These are phyloP conservation scores for Anniella stebbinsi DNA, from an alignment of 2,797 vertebrate species.

Conservation along the genomic window DNA sequence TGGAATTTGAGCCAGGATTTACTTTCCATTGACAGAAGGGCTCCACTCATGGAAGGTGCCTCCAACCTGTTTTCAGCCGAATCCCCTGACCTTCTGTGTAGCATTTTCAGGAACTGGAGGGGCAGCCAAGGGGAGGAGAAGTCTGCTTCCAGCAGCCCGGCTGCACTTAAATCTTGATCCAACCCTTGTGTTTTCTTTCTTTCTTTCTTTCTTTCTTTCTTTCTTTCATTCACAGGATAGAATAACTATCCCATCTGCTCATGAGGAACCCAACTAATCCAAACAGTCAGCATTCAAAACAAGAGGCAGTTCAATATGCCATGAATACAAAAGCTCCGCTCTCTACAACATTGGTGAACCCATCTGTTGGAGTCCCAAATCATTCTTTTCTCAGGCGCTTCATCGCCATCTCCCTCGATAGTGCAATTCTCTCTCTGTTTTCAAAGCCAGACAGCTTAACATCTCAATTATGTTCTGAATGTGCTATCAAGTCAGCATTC, in stretches of 20 bases:
- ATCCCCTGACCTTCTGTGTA: too few relatives aligned
- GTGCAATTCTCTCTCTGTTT: constrained; percentile 2
- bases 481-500: constrained; percentile 30
- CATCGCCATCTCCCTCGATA: constrained; percentile 16
- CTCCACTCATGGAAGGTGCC: too few relatives aligned
- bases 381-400: constrained; percentile 26
- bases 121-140: too few relatives aligned
- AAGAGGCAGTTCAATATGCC: constrained; percentile 9
- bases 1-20: too few relatives aligned
- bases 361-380: constrained; percentile 21
- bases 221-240: not conserved
- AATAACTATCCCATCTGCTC: not conserved
- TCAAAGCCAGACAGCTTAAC: constrained; percentile 16
- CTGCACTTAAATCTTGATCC: too few relatives aligned
- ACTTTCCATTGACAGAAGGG: too few relatives aligned
- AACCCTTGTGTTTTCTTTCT: not conserved
- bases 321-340: constrained; percentile 26
- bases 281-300: constrained; percentile 10
- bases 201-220: not conserved
- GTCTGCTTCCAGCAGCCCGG: too few relatives aligned
- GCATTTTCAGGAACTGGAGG: too few relatives aligned
- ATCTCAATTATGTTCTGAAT: constrained; percentile 31
- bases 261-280: not conserved
- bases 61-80: too few relatives aligned
- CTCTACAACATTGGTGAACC: not conserved